Evolutionary conservation across 1,140 invertebrate species (phyloP).

Genomic region (Phymastichus coffea): DNA sequence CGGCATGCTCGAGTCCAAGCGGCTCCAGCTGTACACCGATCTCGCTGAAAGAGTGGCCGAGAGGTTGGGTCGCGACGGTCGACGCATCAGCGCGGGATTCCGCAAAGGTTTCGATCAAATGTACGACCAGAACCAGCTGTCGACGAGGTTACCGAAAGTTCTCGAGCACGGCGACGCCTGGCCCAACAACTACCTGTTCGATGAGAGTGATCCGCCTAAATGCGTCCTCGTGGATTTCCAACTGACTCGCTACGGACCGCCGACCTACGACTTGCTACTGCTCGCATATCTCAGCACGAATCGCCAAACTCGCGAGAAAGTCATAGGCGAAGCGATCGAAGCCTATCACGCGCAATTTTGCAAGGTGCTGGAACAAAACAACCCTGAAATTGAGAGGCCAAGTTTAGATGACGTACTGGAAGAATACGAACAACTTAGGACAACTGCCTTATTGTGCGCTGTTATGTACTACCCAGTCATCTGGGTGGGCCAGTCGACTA

Average conservation of each 20-base stretch:
- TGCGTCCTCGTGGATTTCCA: background rate
- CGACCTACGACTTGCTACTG: background rate
- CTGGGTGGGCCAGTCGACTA: background rate
- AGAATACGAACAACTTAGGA: constrained; percentile 42
- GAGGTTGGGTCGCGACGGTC: too few relatives aligned
- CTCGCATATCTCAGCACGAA: background rate
- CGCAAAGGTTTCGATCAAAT: background rate
- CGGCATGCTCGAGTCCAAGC: background rate
- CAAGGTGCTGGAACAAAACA: background rate
- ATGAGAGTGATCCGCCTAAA: background rate
- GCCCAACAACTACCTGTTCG: background rate
- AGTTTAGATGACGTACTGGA: constrained; percentile 39
- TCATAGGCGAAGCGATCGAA: background rate
- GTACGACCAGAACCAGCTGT: too few relatives aligned
- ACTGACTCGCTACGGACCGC: background rate
- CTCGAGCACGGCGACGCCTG: background rate
- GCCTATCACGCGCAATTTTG: background rate
- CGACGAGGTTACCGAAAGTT: background rate
- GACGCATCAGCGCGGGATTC: background rate
- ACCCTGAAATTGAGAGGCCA: constrained; percentile 17
- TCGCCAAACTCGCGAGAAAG: background rate
- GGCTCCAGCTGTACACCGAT: background rate
- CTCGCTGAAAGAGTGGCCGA: background rate
- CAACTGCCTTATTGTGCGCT: constrained; percentile 38
- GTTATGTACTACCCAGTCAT: constrained; percentile 37